Evolutionary conservation across 2,113 vertebrate genomes (phyloP), one percentile per base, ranked within the genome.

Genomic region (Rhinogobius similis): DNA sequence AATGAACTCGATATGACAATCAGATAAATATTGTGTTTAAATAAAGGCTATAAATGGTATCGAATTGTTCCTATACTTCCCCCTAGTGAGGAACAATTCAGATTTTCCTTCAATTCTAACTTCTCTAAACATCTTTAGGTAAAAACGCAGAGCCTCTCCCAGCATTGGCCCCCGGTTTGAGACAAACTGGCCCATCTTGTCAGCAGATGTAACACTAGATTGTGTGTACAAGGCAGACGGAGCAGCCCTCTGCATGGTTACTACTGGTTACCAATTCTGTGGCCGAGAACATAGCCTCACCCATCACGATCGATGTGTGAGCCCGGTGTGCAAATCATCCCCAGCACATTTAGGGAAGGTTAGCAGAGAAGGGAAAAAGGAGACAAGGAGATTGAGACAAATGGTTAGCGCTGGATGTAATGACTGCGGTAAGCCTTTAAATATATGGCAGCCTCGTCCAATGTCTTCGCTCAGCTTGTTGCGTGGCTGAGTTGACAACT

Each of bases 341-440:
- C 13, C 27, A 81, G 73, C 61, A 58, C 39, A 12, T 58, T 75
- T 3, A 65, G 72, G n/a, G 65, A 78, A 76, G 67, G 55, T 43
- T 43, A 12, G 5, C 6, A 41, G 39, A 23, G 20, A 29, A 12
- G 18, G 48, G 41, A 46, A 72, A 67, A 39, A 59, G 55, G 24
- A 36, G 24, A 50, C 38, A 65, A 20, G 21, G 39, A 68, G 65
- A 76, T 70, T 16, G 29, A 77, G 56, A 77, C 67, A 82, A 78
- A 83, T 21, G 36, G 64, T 50, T 62, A 32, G 65, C 67, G 75
- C 63, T 70, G 56, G 50, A 73, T 68, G 24, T 77, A 86, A 83
- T 71, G 12, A 70, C 77, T 81, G 68, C 82, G 86, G 84, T 79
- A 65, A 85, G 62, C 79, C 89, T 73, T 87, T 86, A 89, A 90